Conservation (phyloP, 2,797 vertebrate genomes). For the Gephyroberyx darwinii region DNA sequence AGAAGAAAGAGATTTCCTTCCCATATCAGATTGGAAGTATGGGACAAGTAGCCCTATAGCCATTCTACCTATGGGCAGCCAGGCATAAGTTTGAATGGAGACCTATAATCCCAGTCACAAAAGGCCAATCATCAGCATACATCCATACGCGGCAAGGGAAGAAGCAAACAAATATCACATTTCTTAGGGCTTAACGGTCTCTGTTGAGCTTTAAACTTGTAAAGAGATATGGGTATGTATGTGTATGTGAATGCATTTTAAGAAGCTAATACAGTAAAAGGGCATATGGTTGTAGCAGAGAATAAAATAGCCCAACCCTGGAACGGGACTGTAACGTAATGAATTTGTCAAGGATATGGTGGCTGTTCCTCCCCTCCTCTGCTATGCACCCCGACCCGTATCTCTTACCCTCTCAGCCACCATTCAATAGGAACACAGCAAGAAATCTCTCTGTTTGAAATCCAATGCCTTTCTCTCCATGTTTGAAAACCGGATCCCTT, state of each 20-base stretch:
- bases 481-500: conserved; percentile 61
- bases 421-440: conserved; percentile 56
- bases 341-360: conserved; percentile 51
- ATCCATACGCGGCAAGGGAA: not conserved
- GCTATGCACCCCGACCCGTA: conserved; percentile 35
- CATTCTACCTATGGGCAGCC: not conserved
- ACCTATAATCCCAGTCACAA: conserved; percentile 21
- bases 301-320: conserved; percentile 44
- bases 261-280: conserved; percentile 36
- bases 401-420: conserved; percentile 51
- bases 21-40: conserved; percentile 4
- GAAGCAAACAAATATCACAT: conserved; percentile 10
- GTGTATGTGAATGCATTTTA: conserved; percentile 39
- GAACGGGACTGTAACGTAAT: conserved; percentile 46
- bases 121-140: not conserved
- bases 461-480: conserved; percentile 47
- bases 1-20: conserved; percentile 3
- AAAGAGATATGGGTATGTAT: conserved; percentile 14
- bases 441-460: conserved; percentile 65
- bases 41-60: not conserved
- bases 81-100: conserved; percentile 28
- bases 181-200: conserved; percentile 8
- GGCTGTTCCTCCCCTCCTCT: conserved; percentile 37
- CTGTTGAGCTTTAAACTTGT: conserved; percentile 33
- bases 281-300: conserved; percentile 34